Base-by-base conservation (phyloP, 2,113 vertebrate species). In the Stigmatopora nigra region DNA sequence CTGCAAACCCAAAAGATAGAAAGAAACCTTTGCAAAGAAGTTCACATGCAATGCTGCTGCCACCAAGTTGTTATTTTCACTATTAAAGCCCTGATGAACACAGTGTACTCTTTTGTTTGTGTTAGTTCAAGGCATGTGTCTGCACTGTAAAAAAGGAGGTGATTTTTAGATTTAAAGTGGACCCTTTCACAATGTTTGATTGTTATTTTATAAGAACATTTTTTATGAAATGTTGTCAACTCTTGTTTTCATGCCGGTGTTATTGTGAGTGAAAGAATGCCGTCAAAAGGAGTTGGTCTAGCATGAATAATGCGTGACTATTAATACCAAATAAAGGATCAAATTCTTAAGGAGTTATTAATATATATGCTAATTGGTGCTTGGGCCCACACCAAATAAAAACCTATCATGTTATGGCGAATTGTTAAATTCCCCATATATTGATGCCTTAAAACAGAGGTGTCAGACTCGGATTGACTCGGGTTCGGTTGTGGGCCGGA, bases 31-130 rank as follows among this genome's bases (percentile, higher is more conserved):
- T 36, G 41, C 36, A 59, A 6, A 10, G 15, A 58, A 17, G 35
- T 16, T 3, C 22, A 20, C 48, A 62, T 17, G 5, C 15, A 35
- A 45, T 38, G 46, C 75, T 62, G 41, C 75, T 65, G 51, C 65
- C 80, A 82, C 75, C 77, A 35, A 31, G 48, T 16, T 67, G 44
- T 52, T 59, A 44, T 20, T 13, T 61, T 20, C 44, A 12, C 19
- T 63, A 13, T 51, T 64, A 45, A 12, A 31, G 8, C 14, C 45
- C 7, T 48, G 16, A 12, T 13, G 6, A 25, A 63, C 61, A 31
- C 31, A 4, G 51, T 12, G 19, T 2, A 53, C 4, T 1, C 19
- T 53, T 53, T 25, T 19, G 22, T 59, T n/a, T 36, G 36, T 19
- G 17, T 60, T 41, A 44, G 36, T 19, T 19, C 12, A 36, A 31